These are phyloP conservation scores for Dendrolimus kikuchii DNA, from an alignment of 1,140 invertebrate species.

Conservation along the genomic window DNA sequence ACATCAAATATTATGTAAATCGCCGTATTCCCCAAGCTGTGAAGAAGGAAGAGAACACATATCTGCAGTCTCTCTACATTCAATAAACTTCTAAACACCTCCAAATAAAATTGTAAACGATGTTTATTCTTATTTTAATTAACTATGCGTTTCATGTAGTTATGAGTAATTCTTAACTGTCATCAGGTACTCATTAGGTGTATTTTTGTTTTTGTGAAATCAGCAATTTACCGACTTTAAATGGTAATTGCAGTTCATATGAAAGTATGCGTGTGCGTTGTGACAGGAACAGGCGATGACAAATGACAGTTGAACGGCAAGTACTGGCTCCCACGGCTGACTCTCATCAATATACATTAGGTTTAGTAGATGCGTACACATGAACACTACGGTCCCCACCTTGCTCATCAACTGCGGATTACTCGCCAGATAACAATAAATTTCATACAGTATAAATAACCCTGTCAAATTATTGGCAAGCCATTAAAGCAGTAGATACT, in stretches of 20 bases:
- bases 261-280: constrained; percentile 53
- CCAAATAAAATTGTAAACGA: too few relatives aligned
- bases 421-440: constrained; percentile 30
- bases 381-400: constrained; percentile 5
- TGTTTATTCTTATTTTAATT: too few relatives aligned
- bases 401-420: constrained; percentile 26
- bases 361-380: constrained; percentile 21
- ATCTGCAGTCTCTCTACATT: too few relatives aligned
- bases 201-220: constrained; percentile 35
- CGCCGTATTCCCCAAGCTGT: too few relatives aligned
- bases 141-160: not conserved
- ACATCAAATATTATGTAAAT: too few relatives aligned
- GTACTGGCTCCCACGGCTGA: constrained; percentile 44
- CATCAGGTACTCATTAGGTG: constrained; percentile 11
- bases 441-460: constrained; percentile 11
- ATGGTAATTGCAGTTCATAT: constrained; percentile 61
- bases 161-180: constrained; percentile 24
- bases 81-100: too few relatives aligned
- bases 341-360: constrained; percentile 55
- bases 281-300: constrained; percentile 60
- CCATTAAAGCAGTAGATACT: constrained; percentile 5
- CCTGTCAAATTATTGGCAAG: constrained; percentile 11
- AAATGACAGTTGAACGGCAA: constrained; percentile 50
- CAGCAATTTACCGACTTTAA: constrained; percentile 49
- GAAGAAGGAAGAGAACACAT: too few relatives aligned